Conservation (phyloP, 2,888 invertebrate species). For the Orthonevra nobilis region DNA sequence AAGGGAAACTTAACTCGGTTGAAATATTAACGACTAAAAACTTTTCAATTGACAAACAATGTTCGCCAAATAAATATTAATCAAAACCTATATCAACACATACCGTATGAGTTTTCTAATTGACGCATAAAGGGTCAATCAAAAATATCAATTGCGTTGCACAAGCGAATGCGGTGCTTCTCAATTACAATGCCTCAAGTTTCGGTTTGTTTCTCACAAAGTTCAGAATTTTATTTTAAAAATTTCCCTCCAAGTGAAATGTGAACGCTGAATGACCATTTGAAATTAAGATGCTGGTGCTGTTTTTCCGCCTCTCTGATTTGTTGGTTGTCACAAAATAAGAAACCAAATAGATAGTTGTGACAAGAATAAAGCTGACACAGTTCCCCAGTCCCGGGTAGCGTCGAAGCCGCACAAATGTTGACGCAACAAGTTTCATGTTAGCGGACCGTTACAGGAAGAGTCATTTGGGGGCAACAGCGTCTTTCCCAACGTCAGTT, state of each 20-base stretch:
- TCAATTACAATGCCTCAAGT: conserved; percentile 15
- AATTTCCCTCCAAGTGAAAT: not conserved
- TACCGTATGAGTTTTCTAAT: conserved; percentile 50
- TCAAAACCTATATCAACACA: conserved; percentile 56
- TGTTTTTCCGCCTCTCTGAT: conserved; percentile 33
- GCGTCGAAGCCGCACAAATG: conserved; percentile 45
- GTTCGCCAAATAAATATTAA: conserved; percentile 55
- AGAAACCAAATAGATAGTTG: not conserved
- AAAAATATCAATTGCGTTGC: conserved; percentile 47
- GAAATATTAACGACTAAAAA: conserved; percentile 27
- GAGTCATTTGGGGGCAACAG: conserved; percentile 39
- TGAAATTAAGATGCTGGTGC: conserved; percentile 6
- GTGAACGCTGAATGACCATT: not conserved
- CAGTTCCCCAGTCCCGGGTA: conserved; percentile 22
- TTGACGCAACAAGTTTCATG: conserved; percentile 46
- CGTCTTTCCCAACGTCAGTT: conserved; percentile 23
- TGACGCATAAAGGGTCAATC: conserved; percentile 66
- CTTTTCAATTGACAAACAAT: conserved; percentile 63
- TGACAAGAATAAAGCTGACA: conserved; percentile 44
- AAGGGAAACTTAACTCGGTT: conserved; percentile 12
- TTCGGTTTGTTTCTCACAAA: conserved; percentile 8
- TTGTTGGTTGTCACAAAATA: conserved; percentile 2
- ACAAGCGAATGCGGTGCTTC: conserved; percentile 23
- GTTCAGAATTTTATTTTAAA: not conserved
- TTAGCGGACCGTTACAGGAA: conserved; percentile 30